phyloP scores from a whole-genome alignment of 2,113 vertebrate genomes.

The Craseonycteris thonglongyai region DNA sequence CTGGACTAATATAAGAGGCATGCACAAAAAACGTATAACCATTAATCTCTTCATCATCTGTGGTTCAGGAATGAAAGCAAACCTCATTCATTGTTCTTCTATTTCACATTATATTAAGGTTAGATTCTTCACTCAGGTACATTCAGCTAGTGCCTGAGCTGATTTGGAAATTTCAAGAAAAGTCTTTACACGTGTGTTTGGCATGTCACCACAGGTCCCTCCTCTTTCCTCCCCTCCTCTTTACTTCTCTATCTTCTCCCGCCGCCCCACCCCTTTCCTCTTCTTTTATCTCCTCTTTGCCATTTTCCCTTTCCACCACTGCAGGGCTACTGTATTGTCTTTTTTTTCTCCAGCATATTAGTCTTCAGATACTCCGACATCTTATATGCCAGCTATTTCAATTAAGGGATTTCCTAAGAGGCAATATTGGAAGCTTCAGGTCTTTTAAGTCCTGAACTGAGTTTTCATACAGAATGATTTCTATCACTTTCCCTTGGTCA shows the following conservation, averaged over 20 bases:
- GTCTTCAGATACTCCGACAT: neutral
- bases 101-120: neutral
- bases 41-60: neutral
- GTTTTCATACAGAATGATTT: neutral
- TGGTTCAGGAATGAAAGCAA: neutral
- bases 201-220: too few species aligned
- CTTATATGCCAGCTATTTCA: neutral
- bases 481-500: neutral
- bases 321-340: neutral
- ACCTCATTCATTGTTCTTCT: rapidly evolving
- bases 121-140: neutral
- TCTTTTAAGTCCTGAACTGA: neutral
- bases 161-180: neutral
- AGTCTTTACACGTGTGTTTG: neutral
- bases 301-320: too few species aligned
- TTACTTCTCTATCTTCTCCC: neutral
- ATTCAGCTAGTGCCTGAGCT: neutral
- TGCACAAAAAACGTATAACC: neutral
- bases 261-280: too few species aligned
- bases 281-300: neutral
- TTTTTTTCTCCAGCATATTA: neutral
- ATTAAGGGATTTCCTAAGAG: neutral
- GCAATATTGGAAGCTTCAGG: neutral
- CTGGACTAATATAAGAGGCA: neutral
- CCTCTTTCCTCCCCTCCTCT: neutral